Base-by-base conservation (phyloP, 1,140 invertebrate genomes). In the Sminthurides bifidus region DNA sequence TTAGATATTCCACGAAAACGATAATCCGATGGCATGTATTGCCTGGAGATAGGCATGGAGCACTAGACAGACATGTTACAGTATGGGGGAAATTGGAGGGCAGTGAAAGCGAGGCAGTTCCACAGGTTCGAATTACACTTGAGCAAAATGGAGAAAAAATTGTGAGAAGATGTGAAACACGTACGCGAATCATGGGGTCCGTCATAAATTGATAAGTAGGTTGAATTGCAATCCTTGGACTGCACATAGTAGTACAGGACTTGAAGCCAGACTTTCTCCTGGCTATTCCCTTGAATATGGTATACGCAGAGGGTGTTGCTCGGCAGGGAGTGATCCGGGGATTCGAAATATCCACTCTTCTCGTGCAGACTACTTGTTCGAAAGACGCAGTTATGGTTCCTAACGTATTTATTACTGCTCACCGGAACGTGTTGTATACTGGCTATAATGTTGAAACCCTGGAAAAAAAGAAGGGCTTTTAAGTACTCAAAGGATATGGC, bases 361-460 rank as follows among this genome's bases (percentile, higher is more conserved):
- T 33, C 35, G 10, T 49, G 23, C 29, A 49, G 24, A 26, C 46
- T 33, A 17, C 46, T 49, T 8, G 10, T 49, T 26, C 46, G 27
- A 8, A 49, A 49, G 8, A 33, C 46, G 23, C 46, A 49, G 29
- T 49, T 49, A 6, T 49, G 46, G 23, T 49, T 49, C 46, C 23
- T 31, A 27, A 49, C 46, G 21, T 31, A 49, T 21, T 29, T 49
- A 19, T 49, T 49, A 2, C 29, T 33, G 15, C 35, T 49, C 17
- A 49, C 24, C 30, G 17, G 46, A 2, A 49, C 35, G 10, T 49
- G 46, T 2, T 21, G 46, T 21, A 49, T 49, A 10, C 29, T 31
- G 6, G 46, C 46, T 5, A 49, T 29, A 8, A 49, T 49, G 30
- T 49, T 49, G 46, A 49, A 49, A 19, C 46, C 46, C 46, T 49